A percentile compares a stretch with the other conserved stretches of the same genome.
Conservation (phyloP, 2,113 vertebrate species). For the Pyxicephalus adspersus region DNA sequence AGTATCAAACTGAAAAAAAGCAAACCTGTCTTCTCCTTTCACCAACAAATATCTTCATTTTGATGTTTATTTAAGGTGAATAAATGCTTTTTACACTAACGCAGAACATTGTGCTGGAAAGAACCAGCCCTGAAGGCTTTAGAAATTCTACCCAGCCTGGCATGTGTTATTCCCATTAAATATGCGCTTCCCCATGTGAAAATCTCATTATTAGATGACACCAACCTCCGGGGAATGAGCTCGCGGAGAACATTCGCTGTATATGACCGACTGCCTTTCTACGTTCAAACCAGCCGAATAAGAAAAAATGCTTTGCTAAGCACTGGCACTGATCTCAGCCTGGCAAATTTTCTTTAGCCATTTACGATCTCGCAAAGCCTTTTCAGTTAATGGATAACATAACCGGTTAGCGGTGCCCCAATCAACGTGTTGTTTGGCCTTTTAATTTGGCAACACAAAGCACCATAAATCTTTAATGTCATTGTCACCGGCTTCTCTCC, state of each 20-base stretch:
- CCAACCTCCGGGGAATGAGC: constrained; percentile 22
- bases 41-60: no score
- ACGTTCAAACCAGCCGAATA: background rate
- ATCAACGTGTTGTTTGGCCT: constrained; percentile 67
- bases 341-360: background rate
- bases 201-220: constrained; percentile 53
- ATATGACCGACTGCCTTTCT: background rate
- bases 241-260: background rate
- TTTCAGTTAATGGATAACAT: constrained; percentile 4
- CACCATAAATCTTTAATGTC: constrained; percentile 73
- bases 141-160: constrained; percentile 18
- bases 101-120: no score
- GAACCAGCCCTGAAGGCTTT: background rate
- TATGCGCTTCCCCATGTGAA: constrained; percentile 30
- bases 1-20: no score
- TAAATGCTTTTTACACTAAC: no score
- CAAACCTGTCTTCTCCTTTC: no score
- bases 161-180: constrained; percentile 45
- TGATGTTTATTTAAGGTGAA: no score
- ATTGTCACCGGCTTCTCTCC: constrained; percentile 39
- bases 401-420: background rate
- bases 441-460: constrained; percentile 72
- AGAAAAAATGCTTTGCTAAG: background rate
- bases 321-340: background rate
- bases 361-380: constrained; percentile 1